Base-by-base conservation (phyloP, 2,797 vertebrate species). In the Presbytis comata region DNA sequence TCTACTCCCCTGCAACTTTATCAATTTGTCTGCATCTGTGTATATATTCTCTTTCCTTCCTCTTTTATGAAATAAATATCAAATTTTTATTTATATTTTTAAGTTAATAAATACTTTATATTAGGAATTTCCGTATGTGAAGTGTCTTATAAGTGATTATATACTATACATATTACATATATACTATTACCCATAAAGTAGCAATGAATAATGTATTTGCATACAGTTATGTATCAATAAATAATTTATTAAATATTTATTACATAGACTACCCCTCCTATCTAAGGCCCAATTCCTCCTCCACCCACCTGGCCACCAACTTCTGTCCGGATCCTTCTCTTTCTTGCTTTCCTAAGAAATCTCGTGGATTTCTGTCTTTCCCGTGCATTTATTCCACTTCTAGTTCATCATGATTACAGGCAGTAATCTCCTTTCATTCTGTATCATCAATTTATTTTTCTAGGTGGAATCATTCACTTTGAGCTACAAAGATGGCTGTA, bases 171-270 rank as follows among this genome's bases (percentile, higher is more conserved):
- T 39, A n/a, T 67, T 55, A 55, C 21, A 67, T 67, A 53, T 39
- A n/a, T 67, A 30, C 57, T 55, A 21, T n/a, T 46, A 30, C 46
- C 30, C 64, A 88, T 64, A 91, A 76, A 44, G 78, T 90, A 93
- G 55, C 30, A 83, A 74, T 70, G 48, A 55, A 36, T 80, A 79
- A 44, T 82, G n/a, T 64, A 22, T 61, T 92, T 91, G 7, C 55
- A 16, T 85, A 39, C 57, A 88, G 14, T 9, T 10, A 76, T 41
- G 50, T 67, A 59, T 21, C 59, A 19, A 24, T 84, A 93, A 75
- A 59, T 33, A 72, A 33, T 53, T 55, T 44, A 78, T 64, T 85
- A 39, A 41, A 41, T 91, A 19, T 41, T 81, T 94, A 57, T 82
- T 89, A 41, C 6, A 64, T 55, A 81, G 41, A 81, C 80, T 53